A percentile compares a stretch with the other conserved stretches of the same genome.
Conservation (phyloP, 2,888 invertebrate species). For the Esperia sulphurella region DNA sequence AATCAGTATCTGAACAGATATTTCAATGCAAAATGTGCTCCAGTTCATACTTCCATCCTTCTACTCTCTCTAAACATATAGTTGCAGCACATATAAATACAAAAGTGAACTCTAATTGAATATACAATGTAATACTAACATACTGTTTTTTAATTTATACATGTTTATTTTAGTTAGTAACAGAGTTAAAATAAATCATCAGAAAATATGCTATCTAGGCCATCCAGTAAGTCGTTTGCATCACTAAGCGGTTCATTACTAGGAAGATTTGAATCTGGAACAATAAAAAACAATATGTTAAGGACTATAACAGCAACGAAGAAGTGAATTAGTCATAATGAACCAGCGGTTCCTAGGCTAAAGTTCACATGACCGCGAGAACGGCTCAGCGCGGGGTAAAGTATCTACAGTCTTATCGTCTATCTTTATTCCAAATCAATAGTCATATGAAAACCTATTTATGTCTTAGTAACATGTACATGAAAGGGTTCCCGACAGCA, state of each 20-base stretch:
- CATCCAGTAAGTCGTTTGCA: constrained; percentile 46
- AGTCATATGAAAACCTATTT: no score
- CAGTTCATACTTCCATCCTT: constrained; percentile 47
- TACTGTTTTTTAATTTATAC: background rate
- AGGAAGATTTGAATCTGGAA: constrained; percentile 41
- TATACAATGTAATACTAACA: background rate
- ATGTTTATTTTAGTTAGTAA: background rate
- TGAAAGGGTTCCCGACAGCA: no score
- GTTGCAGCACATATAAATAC: constrained; percentile 52
- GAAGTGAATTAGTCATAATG: no score
- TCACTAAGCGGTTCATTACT: constrained; percentile 23
- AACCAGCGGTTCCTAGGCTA: no score
- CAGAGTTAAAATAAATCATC: constrained; percentile 53
- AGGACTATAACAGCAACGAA: no score
- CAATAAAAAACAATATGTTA: constrained; percentile 15
- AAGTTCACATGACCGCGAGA: no score
- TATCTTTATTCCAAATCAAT: no score
- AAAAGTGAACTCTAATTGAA: background rate
- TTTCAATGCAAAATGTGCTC: constrained; percentile 65
- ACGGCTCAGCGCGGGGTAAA: no score
- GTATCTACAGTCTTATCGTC: no score
- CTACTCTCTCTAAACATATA: constrained; percentile 63
- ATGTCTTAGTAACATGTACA: no score
- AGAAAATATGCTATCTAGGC: constrained; percentile 57
- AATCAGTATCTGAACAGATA: constrained; percentile 10